Base-by-base conservation (phyloP, 2,888 invertebrate species). In the Drosophila putrida region DNA sequence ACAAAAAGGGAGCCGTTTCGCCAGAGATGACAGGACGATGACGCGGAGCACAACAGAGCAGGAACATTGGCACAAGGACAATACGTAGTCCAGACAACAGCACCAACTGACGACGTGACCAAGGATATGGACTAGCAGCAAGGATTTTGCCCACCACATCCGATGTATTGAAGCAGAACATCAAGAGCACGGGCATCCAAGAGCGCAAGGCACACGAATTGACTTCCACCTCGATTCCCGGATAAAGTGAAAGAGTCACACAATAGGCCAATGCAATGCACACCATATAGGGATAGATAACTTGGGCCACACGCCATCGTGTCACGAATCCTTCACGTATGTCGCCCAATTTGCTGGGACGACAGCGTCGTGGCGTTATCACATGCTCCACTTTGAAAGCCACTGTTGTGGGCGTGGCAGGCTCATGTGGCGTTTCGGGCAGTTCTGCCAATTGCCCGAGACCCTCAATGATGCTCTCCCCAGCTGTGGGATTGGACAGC, bases 161-260 rank as follows among this genome's bases (percentile, higher is more conserved):
- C 53, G 96, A 96, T 4, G 95, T 94, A 88, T 98, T 98, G 91
- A 98, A 98, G 9, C 96, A 94, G 1, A 97, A 95, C 97, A 98
- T 98, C 64, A 98, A 94, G 43, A 98, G 93, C 33, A 98, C 97
- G 0, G 98, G 98, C 96, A 98, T 97, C 98, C 98, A 98, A 2
- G 95, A 95, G 13, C 95, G 95, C 41, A 97, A 94, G 27, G 94
- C 94, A 90, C 97, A 98, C 65, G 97, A 97, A 11, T 95, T 94
- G 31, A 98, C 96, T 91, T 98, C 98, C 0, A 97, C 97, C 61
- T 97, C 95, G 53, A 98, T 97, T 54, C 98, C 98, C 0, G 98
- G 98, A 90, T 98, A 98, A 15, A 98, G 93, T 70, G 96, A 96
- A 4, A 98, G 94, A 0, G 98, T 98, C 0, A 97, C 97, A 90